Evolutionary conservation across 2,113 vertebrate genomes (phyloP), one percentile per base, ranked within the genome.

Genomic region (Carassius gibelio): DNA sequence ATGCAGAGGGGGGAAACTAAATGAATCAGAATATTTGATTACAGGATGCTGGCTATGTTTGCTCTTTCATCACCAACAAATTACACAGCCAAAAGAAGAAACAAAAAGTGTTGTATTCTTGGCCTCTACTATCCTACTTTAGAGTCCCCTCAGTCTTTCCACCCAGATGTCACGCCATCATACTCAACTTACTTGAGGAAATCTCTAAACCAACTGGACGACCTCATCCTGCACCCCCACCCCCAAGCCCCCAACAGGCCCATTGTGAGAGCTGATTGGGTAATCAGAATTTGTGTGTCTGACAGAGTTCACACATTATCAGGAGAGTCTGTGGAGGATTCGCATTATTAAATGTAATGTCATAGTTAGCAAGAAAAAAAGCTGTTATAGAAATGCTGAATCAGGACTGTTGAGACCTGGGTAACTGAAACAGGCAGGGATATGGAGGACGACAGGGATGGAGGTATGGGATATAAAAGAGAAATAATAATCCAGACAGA

Each of bases 241-340:
- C 62, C 62, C 42, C 23, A 64, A 61, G 50, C 78, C 80, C 66
- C 76, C 84, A 85, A 82, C 64, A 84, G 72, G 30, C 81, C 55
- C 52, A 17, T 52, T 81, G 48, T 82, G 82, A 72, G 38, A 77
- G 64, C 78, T 64, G 87, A 88, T 88, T 88, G 83, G 59, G 87
- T 86, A 88, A 88, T 88, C 82, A 48, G 61, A 45, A 34, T 83
- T 78, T 88, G 84, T 85, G 80, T 81, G 75, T 76, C 45, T 81
- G 79, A 81, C n/a, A 26, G n/a, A 81, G 80, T 86, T 81, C 86
- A 82, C 64, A 86, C 82, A 64, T 88, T 88, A 84, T 84, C 77
- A 71, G n/a, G 52, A 71, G 38, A 23, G 55, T 88, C 82, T 83
- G 23, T 45, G 36, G 85, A 86, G 71, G 55, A 38, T 76, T 86